These are phyloP conservation scores for Anoplopoma fimbria DNA, from an alignment of 2,113 vertebrate species.

Conservation along the genomic window DNA sequence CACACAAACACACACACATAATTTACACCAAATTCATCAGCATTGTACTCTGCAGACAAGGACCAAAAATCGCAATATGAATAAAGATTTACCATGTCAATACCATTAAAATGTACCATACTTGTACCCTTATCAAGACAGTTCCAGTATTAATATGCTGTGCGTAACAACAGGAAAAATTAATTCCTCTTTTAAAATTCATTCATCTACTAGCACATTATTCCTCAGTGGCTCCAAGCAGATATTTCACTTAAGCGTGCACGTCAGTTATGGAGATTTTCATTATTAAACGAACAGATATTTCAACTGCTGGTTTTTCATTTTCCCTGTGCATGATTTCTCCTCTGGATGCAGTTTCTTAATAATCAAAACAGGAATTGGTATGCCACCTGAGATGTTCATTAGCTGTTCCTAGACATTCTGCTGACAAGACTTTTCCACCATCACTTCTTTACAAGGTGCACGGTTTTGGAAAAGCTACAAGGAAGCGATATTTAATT, in stretches of 20 bases:
- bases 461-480: constrained; percentile 31
- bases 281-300: constrained; percentile 20
- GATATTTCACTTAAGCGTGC: background rate
- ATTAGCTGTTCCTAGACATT: constrained; percentile 47
- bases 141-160: background rate
- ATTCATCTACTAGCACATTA: background rate
- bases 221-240: constrained; percentile 10
- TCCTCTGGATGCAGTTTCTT: constrained; percentile 12
- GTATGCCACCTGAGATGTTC: constrained; percentile 30
- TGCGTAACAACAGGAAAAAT: background rate
- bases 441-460: constrained; percentile 24
- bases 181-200: background rate
- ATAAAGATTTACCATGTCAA: constrained; percentile 4
- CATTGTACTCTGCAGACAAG: background rate
- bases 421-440: constrained; percentile 45
- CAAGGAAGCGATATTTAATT: constrained; percentile 48
- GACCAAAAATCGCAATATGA: constrained; percentile 20
- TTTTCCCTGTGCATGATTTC: constrained; percentile 14
- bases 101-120: background rate
- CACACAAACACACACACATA: constrained; percentile 2
- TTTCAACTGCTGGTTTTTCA: background rate
- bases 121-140: background rate
- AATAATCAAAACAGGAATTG: constrained; percentile 46
- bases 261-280: constrained; percentile 17
- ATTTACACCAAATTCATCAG: constrained; percentile 11